These are phyloP conservation scores for Brenthis hecate DNA, from an alignment of 2,888 invertebrate species.

Conservation along the genomic window DNA sequence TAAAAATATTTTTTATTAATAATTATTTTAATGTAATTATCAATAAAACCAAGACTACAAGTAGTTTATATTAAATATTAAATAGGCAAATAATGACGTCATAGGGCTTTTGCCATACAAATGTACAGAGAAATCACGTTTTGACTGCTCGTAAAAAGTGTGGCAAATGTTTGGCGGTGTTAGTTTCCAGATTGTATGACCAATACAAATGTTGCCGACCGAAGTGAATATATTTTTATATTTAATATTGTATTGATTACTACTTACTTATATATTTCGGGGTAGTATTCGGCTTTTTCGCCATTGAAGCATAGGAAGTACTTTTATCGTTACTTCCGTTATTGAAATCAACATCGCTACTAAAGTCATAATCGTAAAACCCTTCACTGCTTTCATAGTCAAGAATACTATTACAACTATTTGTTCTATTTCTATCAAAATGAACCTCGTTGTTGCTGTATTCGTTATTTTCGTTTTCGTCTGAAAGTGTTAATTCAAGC, in stretches of 20 bases:
- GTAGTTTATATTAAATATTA: not conserved
- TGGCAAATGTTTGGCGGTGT: too few species aligned
- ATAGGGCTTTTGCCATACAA: too few species aligned
- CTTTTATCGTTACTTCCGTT: constrained; percentile 22
- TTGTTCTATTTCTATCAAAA: constrained; percentile 32
- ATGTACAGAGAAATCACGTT: too few species aligned
- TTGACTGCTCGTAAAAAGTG: too few species aligned
- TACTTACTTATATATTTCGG: constrained; percentile 38
- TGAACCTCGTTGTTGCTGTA: constrained; percentile 33
- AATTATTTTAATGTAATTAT: not conserved
- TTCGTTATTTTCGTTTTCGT: constrained; percentile 22
- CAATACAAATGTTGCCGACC: too few species aligned
- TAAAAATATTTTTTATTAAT: not conserved
- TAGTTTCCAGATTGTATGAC: too few species aligned
- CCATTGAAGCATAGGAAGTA: constrained; percentile 50
- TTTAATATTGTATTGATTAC: too few species aligned
- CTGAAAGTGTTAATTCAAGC: constrained; percentile 27
- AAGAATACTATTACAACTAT: not conserved
- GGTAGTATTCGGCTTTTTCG: constrained; percentile 38
- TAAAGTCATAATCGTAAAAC: not conserved
- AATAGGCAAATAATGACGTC: too few species aligned
- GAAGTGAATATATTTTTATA: too few species aligned
- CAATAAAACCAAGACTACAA: not conserved
- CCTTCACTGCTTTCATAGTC: not conserved
- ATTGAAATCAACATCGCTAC: constrained; percentile 15